These are phyloP conservation scores for Caretta caretta DNA, from an alignment of 2,113 vertebrate species.

Conservation along the genomic window DNA sequence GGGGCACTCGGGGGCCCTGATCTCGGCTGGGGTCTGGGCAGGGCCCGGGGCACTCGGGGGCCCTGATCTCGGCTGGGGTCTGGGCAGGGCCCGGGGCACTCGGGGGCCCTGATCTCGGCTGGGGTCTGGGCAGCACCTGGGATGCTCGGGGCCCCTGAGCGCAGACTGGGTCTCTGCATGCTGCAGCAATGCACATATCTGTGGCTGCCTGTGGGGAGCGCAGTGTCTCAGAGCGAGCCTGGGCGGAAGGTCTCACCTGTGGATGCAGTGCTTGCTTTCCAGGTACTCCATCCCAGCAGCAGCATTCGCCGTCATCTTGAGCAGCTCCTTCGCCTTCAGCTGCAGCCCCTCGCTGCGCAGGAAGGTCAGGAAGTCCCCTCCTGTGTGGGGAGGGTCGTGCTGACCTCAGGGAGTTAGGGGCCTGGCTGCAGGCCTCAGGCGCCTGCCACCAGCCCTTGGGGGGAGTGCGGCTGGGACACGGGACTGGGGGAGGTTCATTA, in stretches of 20 bases:
- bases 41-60: rapidly evolving
- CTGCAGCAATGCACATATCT: too few relatives aligned
- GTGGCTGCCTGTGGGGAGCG: too few relatives aligned
- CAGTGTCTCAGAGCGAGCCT: too few relatives aligned
- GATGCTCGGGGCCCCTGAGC: too few relatives aligned
- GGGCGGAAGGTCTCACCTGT: slow-evolving; percentile 82
- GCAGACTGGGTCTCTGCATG: too few relatives aligned
- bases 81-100: too few relatives aligned
- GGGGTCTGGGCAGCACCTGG: too few relatives aligned
- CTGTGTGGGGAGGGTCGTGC: slow-evolving; percentile 65
- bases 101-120: too few relatives aligned
- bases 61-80: not conserved
- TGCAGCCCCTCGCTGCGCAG: slow-evolving; percentile 84
- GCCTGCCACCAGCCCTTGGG: too few relatives aligned
- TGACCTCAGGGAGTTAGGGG: not conserved
- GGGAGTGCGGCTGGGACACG: too few relatives aligned
- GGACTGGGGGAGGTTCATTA: not conserved
- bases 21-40: too few relatives aligned
- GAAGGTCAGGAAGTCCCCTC: slow-evolving; percentile 95
- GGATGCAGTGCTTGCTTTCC: slow-evolving; percentile 96
- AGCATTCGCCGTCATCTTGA: slow-evolving; percentile 91
- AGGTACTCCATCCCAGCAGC: slow-evolving; percentile 95
- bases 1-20: too few relatives aligned
- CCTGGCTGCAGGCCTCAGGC: not conserved
- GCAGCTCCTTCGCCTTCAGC: slow-evolving; percentile 83